Evolutionary conservation across 2,888 invertebrate species (phyloP), one percentile per base, ranked within the genome.

Genomic region (Dermolepida albohirtum): DNA sequence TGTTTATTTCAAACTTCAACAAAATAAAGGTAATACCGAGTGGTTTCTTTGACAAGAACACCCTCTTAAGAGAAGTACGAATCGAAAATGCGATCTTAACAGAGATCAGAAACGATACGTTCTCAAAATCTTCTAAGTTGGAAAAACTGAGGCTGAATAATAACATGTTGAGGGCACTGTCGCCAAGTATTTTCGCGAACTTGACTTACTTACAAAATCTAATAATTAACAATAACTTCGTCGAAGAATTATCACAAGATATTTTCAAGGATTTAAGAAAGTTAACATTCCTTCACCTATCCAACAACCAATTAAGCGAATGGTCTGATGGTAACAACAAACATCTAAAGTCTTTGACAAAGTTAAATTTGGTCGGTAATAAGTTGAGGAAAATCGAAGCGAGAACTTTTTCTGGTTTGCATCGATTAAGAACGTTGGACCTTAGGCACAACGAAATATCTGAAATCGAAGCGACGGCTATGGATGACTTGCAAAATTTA

Each of bases 361-460:
- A 6, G 1, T 47, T 74, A 12, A 11, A 51, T 5, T 59, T 74
- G 39, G 41, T 47, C n/a, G 51, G 34, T 4, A 74, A 74, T 49
- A 62, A 41, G 5, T 39, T 70, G 16, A 49, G 16, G n/a, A 22
- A 7, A 11, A 43, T 68, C 7, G 52, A 44, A 10, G 17, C 4
- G 2, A 11, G 39, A 8, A 27, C 51, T 7, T 63, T 65, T 17
- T 17, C 29, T 2, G 43, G 47, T 7, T 40, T 66, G 55, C 10
- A n/a, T 4, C 68, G 70, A 7, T 52, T 74, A 49, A 8, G 51
- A 16, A 39, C 8, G 5, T 59, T 73, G 16, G 8, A 57, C 8
- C 54, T 74, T 44, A 43, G 49, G 4, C 2, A 50, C 12, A 65
- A 69, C 63, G 11, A 40, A 8, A 59, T 73, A 64, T 62, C 44